phyloP scores from a whole-genome alignment of 1,140 invertebrate genomes.

The Zaprionus camerounensis region DNA sequence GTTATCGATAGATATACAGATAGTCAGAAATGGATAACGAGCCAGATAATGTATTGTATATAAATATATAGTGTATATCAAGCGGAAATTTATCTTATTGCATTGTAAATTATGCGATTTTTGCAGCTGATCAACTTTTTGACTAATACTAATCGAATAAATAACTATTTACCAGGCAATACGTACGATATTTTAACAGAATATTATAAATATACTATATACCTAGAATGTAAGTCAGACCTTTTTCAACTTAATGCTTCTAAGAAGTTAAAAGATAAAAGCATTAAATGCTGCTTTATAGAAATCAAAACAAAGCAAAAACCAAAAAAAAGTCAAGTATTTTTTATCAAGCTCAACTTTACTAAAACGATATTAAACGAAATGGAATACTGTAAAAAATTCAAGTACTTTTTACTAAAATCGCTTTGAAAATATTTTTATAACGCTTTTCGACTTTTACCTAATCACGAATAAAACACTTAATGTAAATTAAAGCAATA shows the following conservation, averaged over 20 bases:
- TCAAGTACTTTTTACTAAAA: constrained; percentile 65
- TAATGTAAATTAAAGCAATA: constrained; percentile 73
- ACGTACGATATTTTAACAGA: constrained; percentile 70
- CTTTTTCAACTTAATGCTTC: constrained; percentile 77
- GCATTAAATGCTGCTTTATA: constrained; percentile 72
- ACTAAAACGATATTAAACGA: constrained; percentile 39
- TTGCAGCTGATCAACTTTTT: constrained; percentile 74
- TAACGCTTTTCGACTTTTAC: constrained; percentile 77
- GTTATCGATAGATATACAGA: constrained; percentile 37
- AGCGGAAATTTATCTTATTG: constrained; percentile 42
- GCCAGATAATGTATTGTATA: constrained; percentile 23
- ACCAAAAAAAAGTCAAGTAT: constrained; percentile 51
- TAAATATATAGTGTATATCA: constrained; percentile 19
- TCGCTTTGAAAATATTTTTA: constrained; percentile 76
- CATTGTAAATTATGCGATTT: constrained; percentile 77
- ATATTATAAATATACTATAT: constrained; percentile 23
- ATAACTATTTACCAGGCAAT: constrained; percentile 70
- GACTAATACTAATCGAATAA: constrained; percentile 66
- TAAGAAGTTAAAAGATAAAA: constrained; percentile 71
- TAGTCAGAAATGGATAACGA: background rate
- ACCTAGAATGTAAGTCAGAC: constrained; percentile 36
- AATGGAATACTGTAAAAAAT: constrained; percentile 39
- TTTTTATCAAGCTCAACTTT: constrained; percentile 69
- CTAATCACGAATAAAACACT: constrained; percentile 24
- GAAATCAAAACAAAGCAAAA: constrained; percentile 24